phyloP scores from a whole-genome alignment of 1,140 invertebrate genomes.

The Heterodera schachtii region DNA sequence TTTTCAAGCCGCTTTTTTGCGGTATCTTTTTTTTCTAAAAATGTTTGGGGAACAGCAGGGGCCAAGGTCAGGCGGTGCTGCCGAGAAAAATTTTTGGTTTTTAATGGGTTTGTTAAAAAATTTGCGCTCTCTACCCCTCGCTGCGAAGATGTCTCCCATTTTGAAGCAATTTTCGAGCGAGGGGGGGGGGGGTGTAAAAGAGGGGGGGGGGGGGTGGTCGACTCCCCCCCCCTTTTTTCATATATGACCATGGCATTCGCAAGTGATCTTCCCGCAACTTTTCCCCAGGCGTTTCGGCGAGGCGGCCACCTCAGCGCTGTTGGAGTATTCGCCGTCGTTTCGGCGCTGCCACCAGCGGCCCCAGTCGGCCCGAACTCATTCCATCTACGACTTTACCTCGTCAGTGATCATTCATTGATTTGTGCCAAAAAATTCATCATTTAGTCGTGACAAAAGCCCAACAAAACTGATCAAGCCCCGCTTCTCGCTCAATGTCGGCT shows the following conservation, averaged over 20 bases:
- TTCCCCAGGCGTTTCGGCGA: background rate
- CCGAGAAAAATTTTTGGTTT: too few species aligned
- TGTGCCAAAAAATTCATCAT: background rate
- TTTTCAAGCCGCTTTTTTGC: too few species aligned
- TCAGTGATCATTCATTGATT: background rate
- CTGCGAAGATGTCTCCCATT: background rate
- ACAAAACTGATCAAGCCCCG: background rate
- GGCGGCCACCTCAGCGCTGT: background rate
- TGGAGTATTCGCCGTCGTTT: slow-evolving; percentile 10
- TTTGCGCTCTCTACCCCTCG: too few species aligned
- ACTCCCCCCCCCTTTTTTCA: too few species aligned
- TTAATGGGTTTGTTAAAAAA: too few species aligned
- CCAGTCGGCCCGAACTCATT: background rate
- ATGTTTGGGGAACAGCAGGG: too few species aligned
- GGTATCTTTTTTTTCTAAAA: too few species aligned
- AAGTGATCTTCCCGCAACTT: background rate
- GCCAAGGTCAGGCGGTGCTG: too few species aligned
- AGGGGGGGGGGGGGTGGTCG: too few species aligned
- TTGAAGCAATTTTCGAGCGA: background rate
- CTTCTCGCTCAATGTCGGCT: slow-evolving; percentile 11
- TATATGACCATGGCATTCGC: too few species aligned
- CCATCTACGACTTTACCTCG: slow-evolving; percentile 6
- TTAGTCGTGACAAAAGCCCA: background rate
- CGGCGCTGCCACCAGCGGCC: background rate
- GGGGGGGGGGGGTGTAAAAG: too few species aligned